phyloP scores from a whole-genome alignment of 2,888 invertebrate genomes.

The Ctenicera cuprea region DNA sequence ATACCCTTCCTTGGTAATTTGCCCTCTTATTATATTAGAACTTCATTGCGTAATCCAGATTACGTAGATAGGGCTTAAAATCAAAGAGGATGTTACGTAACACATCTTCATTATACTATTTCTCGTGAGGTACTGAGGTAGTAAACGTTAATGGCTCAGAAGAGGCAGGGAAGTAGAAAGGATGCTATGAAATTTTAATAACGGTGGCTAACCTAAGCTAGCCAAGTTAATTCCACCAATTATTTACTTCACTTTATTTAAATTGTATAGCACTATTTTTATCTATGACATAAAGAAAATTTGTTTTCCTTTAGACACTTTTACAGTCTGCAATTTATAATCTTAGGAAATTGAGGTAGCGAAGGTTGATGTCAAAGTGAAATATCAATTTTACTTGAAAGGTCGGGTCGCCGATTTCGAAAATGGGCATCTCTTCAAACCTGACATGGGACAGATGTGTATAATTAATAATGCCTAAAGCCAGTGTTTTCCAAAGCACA shows the following conservation, averaged over 20 bases:
- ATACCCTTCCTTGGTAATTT: conserved; percentile 35
- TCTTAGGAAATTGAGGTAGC: conserved; percentile 6
- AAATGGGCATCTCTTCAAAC: conserved; percentile 19
- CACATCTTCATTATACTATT: background rate
- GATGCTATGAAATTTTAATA: background rate
- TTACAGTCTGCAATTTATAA: conserved; percentile 2
- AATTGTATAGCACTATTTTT: too few species aligned
- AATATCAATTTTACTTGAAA: conserved; percentile 14
- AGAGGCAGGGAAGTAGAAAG: background rate
- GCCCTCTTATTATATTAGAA: conserved; percentile 31
- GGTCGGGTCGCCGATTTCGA: conserved; percentile 10
- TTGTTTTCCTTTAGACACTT: background rate
- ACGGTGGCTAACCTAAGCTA: background rate
- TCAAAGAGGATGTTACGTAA: conserved; percentile 10
- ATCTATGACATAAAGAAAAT: background rate
- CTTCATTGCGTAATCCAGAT: conserved; percentile 24
- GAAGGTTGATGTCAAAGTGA: background rate
- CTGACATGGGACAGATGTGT: conserved; percentile 9
- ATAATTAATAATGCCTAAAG: conserved; percentile 3
- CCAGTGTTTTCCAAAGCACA: background rate
- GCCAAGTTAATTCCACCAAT: too few species aligned
- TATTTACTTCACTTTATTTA: too few species aligned
- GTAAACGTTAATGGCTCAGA: background rate
- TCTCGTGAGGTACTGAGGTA: background rate
- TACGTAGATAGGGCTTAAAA: conserved; percentile 37